Percentiles rank a stretch among this genome's conserved stretches.
Evolutionary conservation across 2,888 invertebrate genomes (phyloP).

Genomic region (Zootermopsis nevadensis): DNA sequence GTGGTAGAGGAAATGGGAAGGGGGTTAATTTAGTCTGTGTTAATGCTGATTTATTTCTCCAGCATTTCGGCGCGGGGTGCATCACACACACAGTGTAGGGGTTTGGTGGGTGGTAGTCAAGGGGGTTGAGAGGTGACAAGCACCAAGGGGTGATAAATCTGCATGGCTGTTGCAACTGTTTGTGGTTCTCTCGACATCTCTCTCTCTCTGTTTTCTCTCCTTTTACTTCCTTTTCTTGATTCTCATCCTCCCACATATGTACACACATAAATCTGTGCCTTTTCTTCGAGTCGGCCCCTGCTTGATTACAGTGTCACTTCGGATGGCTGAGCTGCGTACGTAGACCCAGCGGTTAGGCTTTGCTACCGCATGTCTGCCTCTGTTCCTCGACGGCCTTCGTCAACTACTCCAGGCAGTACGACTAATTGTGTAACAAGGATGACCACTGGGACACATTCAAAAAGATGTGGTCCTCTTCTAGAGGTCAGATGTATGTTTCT

Average conservation of each 20-base stretch:
- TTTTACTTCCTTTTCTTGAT: neutral
- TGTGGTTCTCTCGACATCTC: slow-evolving; percentile 40
- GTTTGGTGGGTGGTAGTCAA: slow-evolving; percentile 16
- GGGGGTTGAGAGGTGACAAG: slow-evolving; percentile 47
- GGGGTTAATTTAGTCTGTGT: slow-evolving; percentile 54
- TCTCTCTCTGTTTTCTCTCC: neutral
- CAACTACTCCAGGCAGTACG: neutral
- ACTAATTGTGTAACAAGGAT: slow-evolving; percentile 22
- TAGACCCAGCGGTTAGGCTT: slow-evolving; percentile 5
- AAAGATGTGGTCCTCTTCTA: neutral
- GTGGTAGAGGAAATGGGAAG: neutral
- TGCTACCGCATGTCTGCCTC: slow-evolving; percentile 6
- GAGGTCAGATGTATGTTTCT: no score
- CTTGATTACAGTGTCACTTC: slow-evolving; percentile 41
- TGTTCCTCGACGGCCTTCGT: neutral
- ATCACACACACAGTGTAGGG: slow-evolving; percentile 33
- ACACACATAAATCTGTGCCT: slow-evolving; percentile 48
- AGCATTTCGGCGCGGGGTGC: slow-evolving; percentile 37
- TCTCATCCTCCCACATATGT: slow-evolving; percentile 33
- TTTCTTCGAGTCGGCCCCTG: slow-evolving; percentile 47
- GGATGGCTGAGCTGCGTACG: slow-evolving; percentile 21
- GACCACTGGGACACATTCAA: slow-evolving; percentile 12
- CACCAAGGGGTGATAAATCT: slow-evolving; percentile 51
- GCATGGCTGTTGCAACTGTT: slow-evolving; percentile 46
- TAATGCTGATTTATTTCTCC: slow-evolving; percentile 53